A percentile compares a stretch with the other conserved stretches of the same genome.
Conservation (phyloP, 2,888 invertebrate species). For the Lasioglossum lativentre region DNA sequence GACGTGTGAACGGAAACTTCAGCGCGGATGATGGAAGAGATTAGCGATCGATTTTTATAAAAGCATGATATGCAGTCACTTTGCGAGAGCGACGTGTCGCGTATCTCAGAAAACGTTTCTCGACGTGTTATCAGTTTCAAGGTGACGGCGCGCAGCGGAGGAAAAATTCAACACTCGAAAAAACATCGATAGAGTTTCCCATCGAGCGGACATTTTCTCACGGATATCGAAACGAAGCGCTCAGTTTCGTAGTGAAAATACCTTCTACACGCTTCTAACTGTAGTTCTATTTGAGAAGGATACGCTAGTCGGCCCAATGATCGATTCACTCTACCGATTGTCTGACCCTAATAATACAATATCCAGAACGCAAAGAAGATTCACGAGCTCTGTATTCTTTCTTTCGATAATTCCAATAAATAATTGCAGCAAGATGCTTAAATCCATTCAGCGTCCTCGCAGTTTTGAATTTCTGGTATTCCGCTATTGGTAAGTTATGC, state of each 20-base stretch:
- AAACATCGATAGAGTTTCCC: background rate
- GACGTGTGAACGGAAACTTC: constrained; percentile 14
- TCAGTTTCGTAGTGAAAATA: background rate
- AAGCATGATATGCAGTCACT: constrained; percentile 1
- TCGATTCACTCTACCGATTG: too few relatives aligned
- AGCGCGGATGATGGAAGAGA: constrained; percentile 30
- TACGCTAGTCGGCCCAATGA: too few relatives aligned
- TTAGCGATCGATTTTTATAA: constrained; percentile 28
- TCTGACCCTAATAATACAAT: too few relatives aligned
- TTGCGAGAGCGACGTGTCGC: background rate
- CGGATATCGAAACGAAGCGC: background rate
- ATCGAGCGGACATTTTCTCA: background rate
- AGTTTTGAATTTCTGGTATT: too few relatives aligned
- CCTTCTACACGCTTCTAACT: background rate
- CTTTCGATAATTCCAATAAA: background rate
- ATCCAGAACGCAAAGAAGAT: too few relatives aligned
- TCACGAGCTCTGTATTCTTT: too few relatives aligned
- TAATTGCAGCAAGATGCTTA: too few relatives aligned
- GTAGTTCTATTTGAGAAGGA: too few relatives aligned
- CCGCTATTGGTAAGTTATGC: background rate
- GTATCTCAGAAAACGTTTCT: background rate
- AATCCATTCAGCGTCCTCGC: too few relatives aligned
- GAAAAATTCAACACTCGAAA: background rate
- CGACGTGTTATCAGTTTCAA: background rate
- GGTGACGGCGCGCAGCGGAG: background rate